phyloP scores from a whole-genome alignment of 37 sponge, comb jelly and placozoan genomes.

The Beroe ovata region DNA sequence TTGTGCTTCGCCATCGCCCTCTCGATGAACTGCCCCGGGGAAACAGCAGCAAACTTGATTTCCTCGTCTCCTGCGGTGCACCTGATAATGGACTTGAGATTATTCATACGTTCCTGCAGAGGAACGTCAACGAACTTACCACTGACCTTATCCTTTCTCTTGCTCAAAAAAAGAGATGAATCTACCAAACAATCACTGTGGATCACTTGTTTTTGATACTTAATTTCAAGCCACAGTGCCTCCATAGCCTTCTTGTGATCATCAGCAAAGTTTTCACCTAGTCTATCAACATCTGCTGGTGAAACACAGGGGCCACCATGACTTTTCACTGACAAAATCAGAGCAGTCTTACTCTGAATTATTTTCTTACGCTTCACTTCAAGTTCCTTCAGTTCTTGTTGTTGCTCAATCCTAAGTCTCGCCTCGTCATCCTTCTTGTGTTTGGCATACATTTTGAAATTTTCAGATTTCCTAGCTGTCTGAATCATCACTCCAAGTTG shows the following conservation, averaged over 20 bases:
- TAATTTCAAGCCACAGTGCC: constrained; percentile 15
- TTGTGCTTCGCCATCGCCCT: background rate
- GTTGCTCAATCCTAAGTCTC: background rate
- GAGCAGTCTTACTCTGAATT: background rate
- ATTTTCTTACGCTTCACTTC: constrained; percentile 11
- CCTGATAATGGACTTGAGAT: background rate
- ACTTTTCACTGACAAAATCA: background rate
- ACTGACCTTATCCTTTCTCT: background rate
- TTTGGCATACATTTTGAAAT: background rate
- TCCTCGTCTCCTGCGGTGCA: background rate
- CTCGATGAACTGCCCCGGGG: background rate
- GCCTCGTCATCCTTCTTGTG: background rate
- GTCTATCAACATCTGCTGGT: background rate
- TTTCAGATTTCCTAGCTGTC: background rate
- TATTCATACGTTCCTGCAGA: background rate
- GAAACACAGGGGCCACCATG: constrained; percentile 23
- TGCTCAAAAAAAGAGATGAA: background rate
- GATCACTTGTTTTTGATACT: constrained; percentile 10
- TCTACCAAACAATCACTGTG: background rate
- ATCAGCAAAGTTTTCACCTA: background rate
- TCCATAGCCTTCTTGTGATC: background rate
- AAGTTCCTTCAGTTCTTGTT: background rate
- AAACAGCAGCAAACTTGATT: background rate
- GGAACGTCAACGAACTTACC: background rate
- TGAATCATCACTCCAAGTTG: background rate